Evolutionary conservation across 2,797 vertebrate species (phyloP).

Genomic region (Borostomias antarcticus): DNA sequence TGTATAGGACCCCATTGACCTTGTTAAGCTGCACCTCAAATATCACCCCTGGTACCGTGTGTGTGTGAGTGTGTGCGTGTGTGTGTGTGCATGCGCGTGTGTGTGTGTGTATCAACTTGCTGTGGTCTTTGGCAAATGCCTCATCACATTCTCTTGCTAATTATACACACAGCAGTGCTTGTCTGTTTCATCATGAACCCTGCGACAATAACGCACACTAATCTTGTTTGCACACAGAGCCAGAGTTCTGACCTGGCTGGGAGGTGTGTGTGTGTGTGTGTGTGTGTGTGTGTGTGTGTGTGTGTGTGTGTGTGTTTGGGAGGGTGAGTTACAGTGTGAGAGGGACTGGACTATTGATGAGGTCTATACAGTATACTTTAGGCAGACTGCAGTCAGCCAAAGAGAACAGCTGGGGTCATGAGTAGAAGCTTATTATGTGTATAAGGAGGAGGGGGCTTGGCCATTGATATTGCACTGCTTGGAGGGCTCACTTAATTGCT

Average conservation of each 20-base stretch:
- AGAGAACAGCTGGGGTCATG: background rate
- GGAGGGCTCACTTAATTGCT: background rate
- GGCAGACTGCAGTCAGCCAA: background rate
- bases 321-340: background rate
- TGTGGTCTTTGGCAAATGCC: conserved; percentile 6
- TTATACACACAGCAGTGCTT: conserved; percentile 16
- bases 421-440: background rate
- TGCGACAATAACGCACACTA: conserved; percentile 74
- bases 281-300: background rate
- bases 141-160: conserved; percentile 8
- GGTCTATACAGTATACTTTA: background rate
- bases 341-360: background rate
- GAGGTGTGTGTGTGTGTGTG: background rate
- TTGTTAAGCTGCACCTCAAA: conserved; percentile 55
- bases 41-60: conserved; percentile 65
- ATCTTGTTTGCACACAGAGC: conserved; percentile 76
- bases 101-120: conserved; percentile 1
- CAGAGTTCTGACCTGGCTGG: conserved; percentile 60
- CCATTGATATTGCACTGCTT: background rate
- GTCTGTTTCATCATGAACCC: conserved; percentile 61
- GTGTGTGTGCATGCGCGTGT: conserved; percentile 22
- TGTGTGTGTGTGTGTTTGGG: too few relatives aligned
- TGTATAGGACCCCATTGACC: conserved; percentile 11
- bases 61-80: conserved; percentile 1
- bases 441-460: background rate